Conservation (phyloP, 2,888 invertebrate species). For the Tetragonisca angustula region DNA sequence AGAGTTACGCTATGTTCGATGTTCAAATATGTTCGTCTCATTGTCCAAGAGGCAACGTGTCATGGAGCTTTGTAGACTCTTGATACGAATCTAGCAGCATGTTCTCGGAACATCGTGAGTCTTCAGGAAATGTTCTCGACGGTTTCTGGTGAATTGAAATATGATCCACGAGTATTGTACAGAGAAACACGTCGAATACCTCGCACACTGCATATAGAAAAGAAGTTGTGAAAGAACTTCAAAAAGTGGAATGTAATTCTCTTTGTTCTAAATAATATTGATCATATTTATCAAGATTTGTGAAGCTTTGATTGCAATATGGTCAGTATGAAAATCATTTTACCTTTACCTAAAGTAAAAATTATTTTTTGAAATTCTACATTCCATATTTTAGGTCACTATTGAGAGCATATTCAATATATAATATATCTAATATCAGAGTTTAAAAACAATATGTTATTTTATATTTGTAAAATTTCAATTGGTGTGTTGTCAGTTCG, state of each 20-base stretch:
- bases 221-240: conserved; percentile 17
- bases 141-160: conserved; percentile 17
- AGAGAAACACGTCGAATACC: conserved; percentile 14
- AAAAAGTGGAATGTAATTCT: conserved; percentile 25
- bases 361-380: conserved; percentile 2
- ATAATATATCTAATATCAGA: neutral
- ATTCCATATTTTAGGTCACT: neutral
- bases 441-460: neutral
- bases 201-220: conserved; percentile 25
- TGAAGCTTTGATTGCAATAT: conserved; percentile 61
- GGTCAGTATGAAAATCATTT: conserved; percentile 56
- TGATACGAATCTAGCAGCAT: conserved; percentile 57
- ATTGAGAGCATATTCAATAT: neutral
- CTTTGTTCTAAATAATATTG: conserved; percentile 25
- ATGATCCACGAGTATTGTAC: conserved; percentile 1
- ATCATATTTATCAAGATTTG: conserved; percentile 46
- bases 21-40: conserved; percentile 71
- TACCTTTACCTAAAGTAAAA: conserved; percentile 9
- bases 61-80: conserved; percentile 68
- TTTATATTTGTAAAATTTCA: neutral
- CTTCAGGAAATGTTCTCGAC: conserved; percentile 26
- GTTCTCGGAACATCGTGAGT: conserved; percentile 47
- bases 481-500: neutral
- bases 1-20: conserved; percentile 40
- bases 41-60: conserved; percentile 73